Conservation (phyloP, 2,888 invertebrate species). For the Rosalia funebris region DNA sequence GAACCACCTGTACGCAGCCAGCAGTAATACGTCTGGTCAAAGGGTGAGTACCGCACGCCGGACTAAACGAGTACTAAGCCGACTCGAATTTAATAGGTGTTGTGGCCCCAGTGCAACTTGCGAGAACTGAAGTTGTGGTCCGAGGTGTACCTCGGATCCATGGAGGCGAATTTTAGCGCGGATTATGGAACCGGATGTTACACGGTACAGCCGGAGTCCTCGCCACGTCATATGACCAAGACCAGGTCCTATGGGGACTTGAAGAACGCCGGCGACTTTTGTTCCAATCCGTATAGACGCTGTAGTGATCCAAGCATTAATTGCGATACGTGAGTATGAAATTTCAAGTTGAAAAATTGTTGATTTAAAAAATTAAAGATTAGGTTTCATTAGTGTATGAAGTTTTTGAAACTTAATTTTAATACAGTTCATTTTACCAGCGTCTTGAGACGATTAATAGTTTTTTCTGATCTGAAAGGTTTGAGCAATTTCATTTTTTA, state of each 20-base stretch:
- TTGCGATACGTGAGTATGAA: conserved; percentile 75
- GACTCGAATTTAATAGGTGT: conserved; percentile 66
- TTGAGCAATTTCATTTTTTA: no score
- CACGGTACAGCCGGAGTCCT: conserved; percentile 62
- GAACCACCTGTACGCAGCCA: conserved; percentile 83
- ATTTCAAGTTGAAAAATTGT: neutral
- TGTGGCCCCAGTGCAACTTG: conserved; percentile 88
- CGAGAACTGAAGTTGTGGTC: conserved; percentile 86
- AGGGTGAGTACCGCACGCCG: conserved; percentile 64
- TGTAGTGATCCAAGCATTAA: conserved; percentile 88
- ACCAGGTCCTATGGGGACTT: conserved; percentile 89
- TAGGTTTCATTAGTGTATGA: no score
- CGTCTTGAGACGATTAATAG: no score
- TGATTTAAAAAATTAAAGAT: no score
- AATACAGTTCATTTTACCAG: no score
- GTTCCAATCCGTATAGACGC: conserved; percentile 71
- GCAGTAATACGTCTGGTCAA: conserved; percentile 53
- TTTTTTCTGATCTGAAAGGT: no score
- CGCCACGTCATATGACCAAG: conserved; percentile 71
- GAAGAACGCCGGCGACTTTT: conserved; percentile 66
- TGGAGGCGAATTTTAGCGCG: conserved; percentile 55
- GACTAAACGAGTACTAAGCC: no score
- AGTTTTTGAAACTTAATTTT: no score
- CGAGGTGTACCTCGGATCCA: conserved; percentile 80
- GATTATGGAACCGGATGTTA: conserved; percentile 55